These are phyloP conservation scores for Harpagoxenus sublaevis DNA, from an alignment of 2,888 invertebrate genomes.

Conservation along the genomic window DNA sequence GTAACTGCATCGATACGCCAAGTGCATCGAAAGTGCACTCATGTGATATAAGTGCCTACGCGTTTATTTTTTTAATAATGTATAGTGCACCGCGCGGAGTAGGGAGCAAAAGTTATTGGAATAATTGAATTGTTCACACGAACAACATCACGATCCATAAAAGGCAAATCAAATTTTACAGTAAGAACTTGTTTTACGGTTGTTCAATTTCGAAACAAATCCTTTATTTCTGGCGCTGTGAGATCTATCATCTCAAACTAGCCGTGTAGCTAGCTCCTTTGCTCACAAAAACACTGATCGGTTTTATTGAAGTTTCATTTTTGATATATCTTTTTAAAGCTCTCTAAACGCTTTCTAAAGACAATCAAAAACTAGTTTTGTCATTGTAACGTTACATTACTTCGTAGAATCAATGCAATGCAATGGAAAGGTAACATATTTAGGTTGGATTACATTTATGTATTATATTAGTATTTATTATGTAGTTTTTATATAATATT, in stretches of 20 bases:
- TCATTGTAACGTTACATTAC: background rate
- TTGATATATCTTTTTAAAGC: background rate
- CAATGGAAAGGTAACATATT: background rate
- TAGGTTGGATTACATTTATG: background rate
- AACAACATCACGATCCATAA: background rate
- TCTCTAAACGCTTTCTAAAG: background rate
- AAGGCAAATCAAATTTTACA: conserved; percentile 3
- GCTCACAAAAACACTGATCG: background rate
- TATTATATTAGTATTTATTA: too few species aligned
- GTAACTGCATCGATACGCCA: conserved; percentile 60
- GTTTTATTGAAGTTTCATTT: conserved; percentile 2
- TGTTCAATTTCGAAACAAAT: conserved; percentile 11
- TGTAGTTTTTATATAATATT: background rate
- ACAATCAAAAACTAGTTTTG: background rate
- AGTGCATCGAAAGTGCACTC: conserved; percentile 56
- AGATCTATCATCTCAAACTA: conserved; percentile 1
- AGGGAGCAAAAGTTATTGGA: background rate
- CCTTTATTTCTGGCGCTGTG: background rate
- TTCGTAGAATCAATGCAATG: background rate
- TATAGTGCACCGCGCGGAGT: background rate
- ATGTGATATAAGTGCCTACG: conserved; percentile 45
- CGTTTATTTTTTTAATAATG: conserved; percentile 46
- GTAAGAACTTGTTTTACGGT: conserved; percentile 9
- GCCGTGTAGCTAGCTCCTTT: background rate
- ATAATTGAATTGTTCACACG: conserved; percentile 36